A percentile compares a stretch with the other conserved stretches of the same genome.
Conservation (phyloP, 2,113 vertebrate genomes). For the Capricornis sumatraensis region DNA sequence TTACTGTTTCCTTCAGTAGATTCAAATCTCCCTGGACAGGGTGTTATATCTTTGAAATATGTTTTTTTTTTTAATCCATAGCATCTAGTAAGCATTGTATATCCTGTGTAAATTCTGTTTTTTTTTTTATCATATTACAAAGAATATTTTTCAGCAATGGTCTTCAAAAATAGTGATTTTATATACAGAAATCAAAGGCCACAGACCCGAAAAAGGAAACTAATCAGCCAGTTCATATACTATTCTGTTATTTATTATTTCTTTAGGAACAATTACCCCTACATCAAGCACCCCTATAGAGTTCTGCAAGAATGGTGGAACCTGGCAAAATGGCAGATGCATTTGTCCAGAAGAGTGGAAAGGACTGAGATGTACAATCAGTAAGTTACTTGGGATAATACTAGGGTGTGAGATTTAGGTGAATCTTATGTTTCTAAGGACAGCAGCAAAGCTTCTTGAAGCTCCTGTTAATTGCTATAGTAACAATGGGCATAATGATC, state of each 20-base stretch:
- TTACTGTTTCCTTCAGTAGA: background rate
- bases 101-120: background rate
- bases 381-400: slow-evolving; percentile 47
- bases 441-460: background rate
- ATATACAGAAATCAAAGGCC: background rate
- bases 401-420: background rate
- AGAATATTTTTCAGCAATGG: background rate
- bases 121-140: background rate
- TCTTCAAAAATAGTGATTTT: slow-evolving; percentile 21
- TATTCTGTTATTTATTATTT: slow-evolving; percentile 13
- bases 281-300: accelerated
- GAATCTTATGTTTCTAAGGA: background rate
- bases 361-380: slow-evolving; percentile 61
- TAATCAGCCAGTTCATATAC: background rate
- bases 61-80: background rate
- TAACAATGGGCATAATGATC: background rate
- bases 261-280: background rate
- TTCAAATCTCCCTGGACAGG: slow-evolving; percentile 1
- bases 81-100: background rate
- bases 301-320: slow-evolving; percentile 63
- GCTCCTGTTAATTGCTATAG: background rate
- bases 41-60: background rate
- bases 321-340: slow-evolving; percentile 46
- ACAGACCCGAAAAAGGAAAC: background rate
- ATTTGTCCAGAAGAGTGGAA: slow-evolving; percentile 67